A percentile compares a stretch with the other conserved stretches of the same genome.
These are phyloP conservation scores for Poeciliopsis turneri DNA, from an alignment of 2,797 vertebrate species.

Conservation along the genomic window DNA sequence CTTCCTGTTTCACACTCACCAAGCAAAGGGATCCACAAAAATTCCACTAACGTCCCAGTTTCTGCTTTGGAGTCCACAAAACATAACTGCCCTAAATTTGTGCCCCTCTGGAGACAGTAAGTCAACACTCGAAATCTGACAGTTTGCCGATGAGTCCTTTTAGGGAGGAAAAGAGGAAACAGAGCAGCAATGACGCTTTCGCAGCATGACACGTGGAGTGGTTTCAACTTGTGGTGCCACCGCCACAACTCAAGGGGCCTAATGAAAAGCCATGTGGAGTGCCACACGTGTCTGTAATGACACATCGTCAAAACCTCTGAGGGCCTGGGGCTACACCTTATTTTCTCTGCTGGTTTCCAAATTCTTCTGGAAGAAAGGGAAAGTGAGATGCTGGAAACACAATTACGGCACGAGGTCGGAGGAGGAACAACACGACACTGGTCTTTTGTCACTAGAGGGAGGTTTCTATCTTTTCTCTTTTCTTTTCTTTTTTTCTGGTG, in stretches of 20 bases:
- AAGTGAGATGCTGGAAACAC: slow-evolving; percentile 59
- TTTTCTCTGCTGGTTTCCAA: slow-evolving; percentile 30
- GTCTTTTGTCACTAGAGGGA: slow-evolving; percentile 63
- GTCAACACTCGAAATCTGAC: slow-evolving; percentile 21
- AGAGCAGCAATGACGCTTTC: slow-evolving; percentile 43
- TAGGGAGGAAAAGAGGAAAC: slow-evolving; percentile 36
- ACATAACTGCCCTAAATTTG: slow-evolving; percentile 78
- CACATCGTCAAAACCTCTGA: slow-evolving; percentile 34
- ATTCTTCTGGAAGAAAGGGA: slow-evolving; percentile 42
- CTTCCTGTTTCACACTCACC: slow-evolving; percentile 15
- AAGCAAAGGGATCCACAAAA: slow-evolving; percentile 3
- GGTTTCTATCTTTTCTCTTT: slow-evolving; percentile 35
- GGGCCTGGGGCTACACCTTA: slow-evolving; percentile 30
- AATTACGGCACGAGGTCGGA: slow-evolving; percentile 60
- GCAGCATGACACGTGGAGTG: slow-evolving; percentile 32
- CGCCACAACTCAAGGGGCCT: slow-evolving; percentile 36
- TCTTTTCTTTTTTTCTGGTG: slow-evolving; percentile 26
- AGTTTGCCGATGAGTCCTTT: slow-evolving; percentile 45
- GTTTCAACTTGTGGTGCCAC: slow-evolving; percentile 19
- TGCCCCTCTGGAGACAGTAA: slow-evolving; percentile 40
- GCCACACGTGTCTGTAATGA: slow-evolving; percentile 42
- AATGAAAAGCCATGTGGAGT: slow-evolving; percentile 54
- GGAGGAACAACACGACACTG: slow-evolving; percentile 60
- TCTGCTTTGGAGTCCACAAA: slow-evolving; percentile 66
- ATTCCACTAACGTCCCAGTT: slow-evolving; percentile 44